Evolutionary conservation across 53 echinoderm and acorn worm genomes (phyloP).

Genomic region (Temnopleurus reevesii): DNA sequence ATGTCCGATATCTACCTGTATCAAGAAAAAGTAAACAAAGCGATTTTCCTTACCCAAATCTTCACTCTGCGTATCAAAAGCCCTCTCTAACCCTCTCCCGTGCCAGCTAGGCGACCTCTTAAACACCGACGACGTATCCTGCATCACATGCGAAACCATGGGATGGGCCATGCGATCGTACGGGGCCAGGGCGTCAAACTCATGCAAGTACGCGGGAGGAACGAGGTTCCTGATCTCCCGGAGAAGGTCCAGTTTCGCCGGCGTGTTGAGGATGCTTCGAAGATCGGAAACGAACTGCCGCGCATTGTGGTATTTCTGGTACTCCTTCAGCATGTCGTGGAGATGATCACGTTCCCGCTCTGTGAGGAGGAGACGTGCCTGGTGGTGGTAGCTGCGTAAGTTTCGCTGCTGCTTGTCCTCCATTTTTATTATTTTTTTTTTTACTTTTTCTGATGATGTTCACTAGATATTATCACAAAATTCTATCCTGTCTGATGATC

Average conservation of each 20-base stretch:
- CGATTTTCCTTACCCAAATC: conserved; percentile 41
- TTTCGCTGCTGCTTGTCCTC: conserved; percentile 81
- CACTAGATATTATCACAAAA: neutral
- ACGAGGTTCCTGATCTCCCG: conserved; percentile 84
- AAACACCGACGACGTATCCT: conserved; percentile 11
- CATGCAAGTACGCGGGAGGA: conserved; percentile 70
- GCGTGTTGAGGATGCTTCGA: conserved; percentile 77
- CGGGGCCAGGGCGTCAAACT: conserved; percentile 89
- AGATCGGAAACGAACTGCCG: conserved; percentile 76
- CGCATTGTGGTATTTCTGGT: conserved; percentile 87
- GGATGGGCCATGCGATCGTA: conserved; percentile 95
- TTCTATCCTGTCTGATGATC: neutral
- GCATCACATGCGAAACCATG: conserved; percentile 25
- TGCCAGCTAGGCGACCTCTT: conserved; percentile 71
- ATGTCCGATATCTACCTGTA: too few species aligned
- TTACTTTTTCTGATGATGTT: neutral
- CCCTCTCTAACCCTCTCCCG: conserved; percentile 21
- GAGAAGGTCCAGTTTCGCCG: conserved; percentile 87
- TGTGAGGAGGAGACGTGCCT: conserved; percentile 75
- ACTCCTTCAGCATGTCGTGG: conserved; percentile 90
- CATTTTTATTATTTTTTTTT: neutral
- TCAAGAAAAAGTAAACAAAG: neutral
- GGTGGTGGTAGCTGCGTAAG: conserved; percentile 81
- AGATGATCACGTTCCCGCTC: conserved; percentile 87
- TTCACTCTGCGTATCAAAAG: conserved; percentile 49